These are phyloP conservation scores for Erinaceus europaeus DNA, from an alignment of 2,113 vertebrate species.

Conservation along the genomic window DNA sequence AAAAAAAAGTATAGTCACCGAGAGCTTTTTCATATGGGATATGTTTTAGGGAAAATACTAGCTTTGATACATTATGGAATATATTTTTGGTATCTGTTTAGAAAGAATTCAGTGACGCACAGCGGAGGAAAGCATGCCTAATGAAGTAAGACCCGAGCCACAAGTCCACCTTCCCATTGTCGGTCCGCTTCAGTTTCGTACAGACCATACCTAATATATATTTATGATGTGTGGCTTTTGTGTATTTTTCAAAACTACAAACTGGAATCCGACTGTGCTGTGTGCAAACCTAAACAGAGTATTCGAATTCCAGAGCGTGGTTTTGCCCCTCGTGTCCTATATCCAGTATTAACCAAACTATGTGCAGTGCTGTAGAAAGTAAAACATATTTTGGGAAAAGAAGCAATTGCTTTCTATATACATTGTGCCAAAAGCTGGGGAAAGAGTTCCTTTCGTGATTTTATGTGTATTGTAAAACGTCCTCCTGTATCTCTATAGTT, in stretches of 20 bases:
- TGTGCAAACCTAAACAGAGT: constrained; percentile 66
- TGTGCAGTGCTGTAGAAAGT: constrained; percentile 40
- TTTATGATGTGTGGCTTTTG: constrained; percentile 80
- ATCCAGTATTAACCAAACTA: constrained; percentile 62
- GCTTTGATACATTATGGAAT: constrained; percentile 76
- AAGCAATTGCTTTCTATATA: constrained; percentile 58
- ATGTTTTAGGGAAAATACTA: constrained; percentile 70
- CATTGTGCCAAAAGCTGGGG: constrained; percentile 77
- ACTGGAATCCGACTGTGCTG: constrained; percentile 78
- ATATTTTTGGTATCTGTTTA: constrained; percentile 79
- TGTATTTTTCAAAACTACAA: constrained; percentile 79
- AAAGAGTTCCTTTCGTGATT: constrained; percentile 53
- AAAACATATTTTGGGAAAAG: constrained; percentile 29
- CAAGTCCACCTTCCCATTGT: constrained; percentile 70
- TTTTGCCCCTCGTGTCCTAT: constrained; percentile 69
- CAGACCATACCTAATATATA: constrained; percentile 82
- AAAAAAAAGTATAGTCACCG: constrained; percentile 57
- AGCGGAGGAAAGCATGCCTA: constrained; percentile 67
- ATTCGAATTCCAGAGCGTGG: constrained; percentile 51
- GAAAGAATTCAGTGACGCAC: constrained; percentile 70
- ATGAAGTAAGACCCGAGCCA: constrained; percentile 56
- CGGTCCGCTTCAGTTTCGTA: constrained; percentile 74
- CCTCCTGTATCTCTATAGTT: constrained; percentile 37
- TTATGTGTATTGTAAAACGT: constrained; percentile 57
- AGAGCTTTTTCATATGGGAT: constrained; percentile 75